phyloP scores from a whole-genome alignment of 2,113 vertebrate species.

The Proteles cristata region DNA sequence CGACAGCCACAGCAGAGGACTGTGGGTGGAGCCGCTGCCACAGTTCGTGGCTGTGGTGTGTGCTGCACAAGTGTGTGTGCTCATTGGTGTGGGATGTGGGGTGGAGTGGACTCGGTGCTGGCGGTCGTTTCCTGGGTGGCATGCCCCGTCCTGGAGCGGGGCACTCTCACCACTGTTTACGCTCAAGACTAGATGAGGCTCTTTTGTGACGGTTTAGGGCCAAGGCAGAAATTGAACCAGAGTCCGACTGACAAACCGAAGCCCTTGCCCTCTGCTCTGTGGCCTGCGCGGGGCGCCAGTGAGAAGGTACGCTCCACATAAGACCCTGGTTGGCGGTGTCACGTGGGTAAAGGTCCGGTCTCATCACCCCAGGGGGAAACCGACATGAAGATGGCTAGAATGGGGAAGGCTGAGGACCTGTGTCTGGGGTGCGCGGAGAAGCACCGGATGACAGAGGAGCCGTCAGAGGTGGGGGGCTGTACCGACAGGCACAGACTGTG shows the following conservation, averaged over 20 bases:
- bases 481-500: too few relatives aligned
- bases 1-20: not conserved
- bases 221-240: not conserved
- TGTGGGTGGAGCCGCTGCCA: not conserved
- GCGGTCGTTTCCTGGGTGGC: not conserved
- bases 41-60: not conserved
- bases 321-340: not conserved
- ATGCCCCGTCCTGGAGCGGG: not conserved
- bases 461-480: not conserved
- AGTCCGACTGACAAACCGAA: not conserved
- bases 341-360: not conserved
- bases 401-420: not conserved
- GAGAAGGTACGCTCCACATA: not conserved
- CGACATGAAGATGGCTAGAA: fast-evolving
- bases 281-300: not conserved
- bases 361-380: not conserved
- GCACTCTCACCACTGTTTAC: not conserved
- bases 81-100: too few relatives aligned
- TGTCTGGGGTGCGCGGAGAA: fast-evolving
- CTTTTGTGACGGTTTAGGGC: not conserved
- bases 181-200: too few relatives aligned
- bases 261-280: not conserved
- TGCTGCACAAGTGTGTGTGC: not conserved
- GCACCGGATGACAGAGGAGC: not conserved
- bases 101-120: fast-evolving